These are phyloP conservation scores for Tachina fera DNA, from an alignment of 2,888 invertebrate species.

Conservation along the genomic window DNA sequence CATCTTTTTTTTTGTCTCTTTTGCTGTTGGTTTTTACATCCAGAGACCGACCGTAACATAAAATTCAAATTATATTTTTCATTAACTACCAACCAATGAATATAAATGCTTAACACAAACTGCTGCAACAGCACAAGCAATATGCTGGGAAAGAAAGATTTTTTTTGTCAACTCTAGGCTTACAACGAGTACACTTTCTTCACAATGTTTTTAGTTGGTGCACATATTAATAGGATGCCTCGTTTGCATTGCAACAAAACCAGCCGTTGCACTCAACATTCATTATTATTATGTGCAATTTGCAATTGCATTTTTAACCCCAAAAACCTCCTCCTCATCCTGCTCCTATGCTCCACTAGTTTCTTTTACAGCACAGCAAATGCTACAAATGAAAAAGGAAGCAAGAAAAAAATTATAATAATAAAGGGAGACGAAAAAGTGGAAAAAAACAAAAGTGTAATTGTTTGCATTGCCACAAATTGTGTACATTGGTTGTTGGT, in stretches of 20 bases:
- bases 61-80: constrained; percentile 72
- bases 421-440: constrained; percentile 53
- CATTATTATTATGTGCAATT: constrained; percentile 76
- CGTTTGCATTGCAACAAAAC: constrained; percentile 51
- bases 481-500: constrained; percentile 78
- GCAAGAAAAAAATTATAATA: constrained; percentile 26
- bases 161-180: constrained; percentile 41
- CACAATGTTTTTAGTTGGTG: constrained; percentile 11
- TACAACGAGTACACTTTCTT: constrained; percentile 52
- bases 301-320: constrained; percentile 74
- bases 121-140: constrained; percentile 27
- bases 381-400: constrained; percentile 12
- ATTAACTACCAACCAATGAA: constrained; percentile 67
- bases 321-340: neutral
- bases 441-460: constrained; percentile 39
- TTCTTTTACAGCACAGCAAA: neutral
- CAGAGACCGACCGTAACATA: constrained; percentile 67
- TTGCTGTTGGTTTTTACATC: constrained; percentile 40
- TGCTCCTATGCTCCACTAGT: too few species aligned
- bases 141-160: constrained; percentile 31
- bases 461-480: constrained; percentile 72
- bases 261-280: constrained; percentile 60
- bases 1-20: neutral
- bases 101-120: constrained; percentile 48
- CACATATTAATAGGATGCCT: constrained; percentile 49